Base-by-base conservation (phyloP, 2,888 invertebrate species). In the Teleogryllus oceanicus region DNA sequence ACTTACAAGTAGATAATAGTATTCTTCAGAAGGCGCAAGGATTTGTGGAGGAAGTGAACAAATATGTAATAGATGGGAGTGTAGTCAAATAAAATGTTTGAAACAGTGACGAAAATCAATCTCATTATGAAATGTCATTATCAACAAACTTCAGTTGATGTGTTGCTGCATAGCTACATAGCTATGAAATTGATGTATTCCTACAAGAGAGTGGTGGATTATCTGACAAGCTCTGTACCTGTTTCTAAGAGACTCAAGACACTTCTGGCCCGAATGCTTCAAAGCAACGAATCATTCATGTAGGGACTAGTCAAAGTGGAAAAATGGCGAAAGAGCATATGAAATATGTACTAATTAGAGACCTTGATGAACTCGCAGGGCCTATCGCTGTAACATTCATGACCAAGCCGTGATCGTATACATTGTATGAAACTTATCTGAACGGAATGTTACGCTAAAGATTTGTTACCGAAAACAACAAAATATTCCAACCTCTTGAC, bases 31-130 rank as follows among this genome's bases (percentile, higher is more conserved):
- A 75, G 75, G 20, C 20, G 10, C 75, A 75, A 75, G 20, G 24
- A 12, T 75, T 75, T 3, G 75, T 4, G 75, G 75, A 75, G 75
- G 10, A 75, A 75, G 75, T 10, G 75, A 75, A 75, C 20, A 83
- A 86, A 85, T 82, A 88, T 87, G 87, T 87, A 87, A 85, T 87
- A 87, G 89, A 89, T 84, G 88, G 88, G 87, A 89, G 89, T 86
- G 88, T 85, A 87, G 89, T 89, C 83, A 89, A 78, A 78, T 0
- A 50, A 20, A 78, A 75, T 75, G 20, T 78, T 78, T 78, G 78
- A 49, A 75, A 75, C 20, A 78, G 75, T 78, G 78, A 78, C 62
- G 12, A 24, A 78, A 74, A 21, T 78, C 78, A 78, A 78, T 78
- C n/a, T 62, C 50, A 62, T 78, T 78, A 2, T 78, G 51, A 74